phyloP scores from a whole-genome alignment of 2,113 vertebrate genomes.

The Albula glossodonta region DNA sequence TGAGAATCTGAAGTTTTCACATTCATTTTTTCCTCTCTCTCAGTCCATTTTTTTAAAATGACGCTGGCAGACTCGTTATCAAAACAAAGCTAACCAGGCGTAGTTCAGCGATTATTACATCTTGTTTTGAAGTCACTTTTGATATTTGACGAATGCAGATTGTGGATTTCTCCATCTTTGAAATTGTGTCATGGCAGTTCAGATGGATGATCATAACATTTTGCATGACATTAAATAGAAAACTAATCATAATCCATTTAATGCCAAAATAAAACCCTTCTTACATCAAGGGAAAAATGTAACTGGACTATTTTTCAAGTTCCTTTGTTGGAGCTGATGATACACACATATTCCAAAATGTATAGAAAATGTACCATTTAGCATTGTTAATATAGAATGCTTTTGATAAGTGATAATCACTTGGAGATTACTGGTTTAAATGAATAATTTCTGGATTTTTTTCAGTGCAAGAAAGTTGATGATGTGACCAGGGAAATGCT shows the following conservation, averaged over 20 bases:
- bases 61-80: slow-evolving; percentile 68
- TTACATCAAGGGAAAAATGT: slow-evolving; percentile 68
- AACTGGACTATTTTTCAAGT: slow-evolving; percentile 67
- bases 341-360: slow-evolving; percentile 66
- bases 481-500: slow-evolving; percentile 46
- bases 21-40: slow-evolving; percentile 11
- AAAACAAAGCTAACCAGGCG: slow-evolving; percentile 58
- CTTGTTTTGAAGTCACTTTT: slow-evolving; percentile 59
- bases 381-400: slow-evolving; percentile 69
- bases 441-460: slow-evolving; percentile 62
- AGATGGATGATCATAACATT: slow-evolving; percentile 48
- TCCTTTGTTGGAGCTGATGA: slow-evolving; percentile 63
- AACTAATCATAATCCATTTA: slow-evolving; percentile 75
- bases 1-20: slow-evolving; percentile 17
- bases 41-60: slow-evolving; percentile 56
- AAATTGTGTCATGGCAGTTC: slow-evolving; percentile 62
- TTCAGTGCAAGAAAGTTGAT: slow-evolving; percentile 44
- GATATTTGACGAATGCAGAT: slow-evolving; percentile 66
- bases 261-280: slow-evolving; percentile 54
- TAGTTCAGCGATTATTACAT: slow-evolving; percentile 67
- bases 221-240: slow-evolving; percentile 64
- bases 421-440: slow-evolving; percentile 72
- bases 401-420: slow-evolving; percentile 72
- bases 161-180: slow-evolving; percentile 60
- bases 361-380: slow-evolving; percentile 68